Conservation (phyloP, 2,888 invertebrate genomes). For the Leptopilina syphax region DNA sequence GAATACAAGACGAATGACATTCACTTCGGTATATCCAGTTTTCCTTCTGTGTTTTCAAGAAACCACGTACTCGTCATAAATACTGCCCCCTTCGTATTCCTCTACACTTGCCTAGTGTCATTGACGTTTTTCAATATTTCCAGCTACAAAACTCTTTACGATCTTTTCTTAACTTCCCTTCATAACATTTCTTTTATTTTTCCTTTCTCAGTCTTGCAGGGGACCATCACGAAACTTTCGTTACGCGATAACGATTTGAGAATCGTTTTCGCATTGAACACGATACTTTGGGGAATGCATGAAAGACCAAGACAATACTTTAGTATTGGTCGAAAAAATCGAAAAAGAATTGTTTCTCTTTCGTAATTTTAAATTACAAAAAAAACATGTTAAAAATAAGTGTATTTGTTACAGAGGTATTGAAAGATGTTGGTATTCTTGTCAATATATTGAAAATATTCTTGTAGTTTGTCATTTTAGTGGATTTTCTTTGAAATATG, state of each 20-base stretch:
- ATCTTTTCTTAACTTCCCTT: neutral
- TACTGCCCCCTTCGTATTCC: slow-evolving; percentile 62
- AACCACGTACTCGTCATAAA: slow-evolving; percentile 76
- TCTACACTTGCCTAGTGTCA: slow-evolving; percentile 52
- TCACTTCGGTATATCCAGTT: slow-evolving; percentile 57
- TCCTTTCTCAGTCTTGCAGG: neutral
- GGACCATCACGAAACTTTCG: slow-evolving; percentile 15
- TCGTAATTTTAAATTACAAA: no score
- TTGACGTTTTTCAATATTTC: slow-evolving; percentile 74
- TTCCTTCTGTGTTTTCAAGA: slow-evolving; percentile 62
- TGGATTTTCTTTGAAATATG: no score
- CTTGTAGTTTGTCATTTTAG: no score
- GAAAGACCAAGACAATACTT: no score
- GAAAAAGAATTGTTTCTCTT: no score
- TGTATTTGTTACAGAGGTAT: no score
- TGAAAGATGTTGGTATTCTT: no score
- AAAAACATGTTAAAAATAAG: no score
- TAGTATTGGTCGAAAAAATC: no score
- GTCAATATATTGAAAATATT: no score
- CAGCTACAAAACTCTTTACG: slow-evolving; percentile 59
- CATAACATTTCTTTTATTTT: neutral
- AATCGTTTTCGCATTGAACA: no score
- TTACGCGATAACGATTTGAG: neutral
- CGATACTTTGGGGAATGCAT: neutral
- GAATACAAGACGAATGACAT: slow-evolving; percentile 59